These are phyloP conservation scores for Panagrolaimus sp. DNA, from an alignment of 1,140 invertebrate species.

Conservation along the genomic window DNA sequence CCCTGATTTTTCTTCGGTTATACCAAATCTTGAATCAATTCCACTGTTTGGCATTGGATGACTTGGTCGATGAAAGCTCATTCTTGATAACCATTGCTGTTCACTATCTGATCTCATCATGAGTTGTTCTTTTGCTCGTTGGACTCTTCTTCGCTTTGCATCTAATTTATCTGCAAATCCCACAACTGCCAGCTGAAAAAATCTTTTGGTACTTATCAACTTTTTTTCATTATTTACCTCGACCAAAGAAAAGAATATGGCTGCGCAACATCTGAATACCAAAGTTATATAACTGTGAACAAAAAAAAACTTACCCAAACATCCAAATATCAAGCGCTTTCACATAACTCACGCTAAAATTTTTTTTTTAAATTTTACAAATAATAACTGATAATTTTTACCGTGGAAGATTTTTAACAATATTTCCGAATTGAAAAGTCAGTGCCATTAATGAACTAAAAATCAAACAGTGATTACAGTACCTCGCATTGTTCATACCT, in stretches of 20 bases:
- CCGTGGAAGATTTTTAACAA: conserved; percentile 57
- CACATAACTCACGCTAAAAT: conserved; percentile 20
- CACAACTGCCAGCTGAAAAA: conserved; percentile 52
- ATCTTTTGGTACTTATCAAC: neutral
- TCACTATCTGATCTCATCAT: conserved; percentile 51
- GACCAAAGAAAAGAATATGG: conserved; percentile 56
- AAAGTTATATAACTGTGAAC: too few relatives aligned
- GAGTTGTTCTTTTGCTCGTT: conserved; percentile 43
- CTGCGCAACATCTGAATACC: conserved; percentile 58
- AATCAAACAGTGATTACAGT: conserved; percentile 35
- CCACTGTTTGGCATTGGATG: neutral
- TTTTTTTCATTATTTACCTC: conserved; percentile 33
- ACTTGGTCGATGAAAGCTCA: conserved; percentile 5
- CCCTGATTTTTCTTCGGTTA: neutral
- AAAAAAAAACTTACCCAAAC: too few relatives aligned
- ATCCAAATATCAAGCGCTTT: conserved; percentile 57
- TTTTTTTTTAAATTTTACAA: neutral
- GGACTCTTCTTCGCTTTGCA: conserved; percentile 42
- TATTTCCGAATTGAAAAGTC: conserved; percentile 58
- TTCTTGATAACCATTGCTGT: conserved; percentile 43
- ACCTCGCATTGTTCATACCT: too few relatives aligned
- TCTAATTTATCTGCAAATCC: conserved; percentile 58
- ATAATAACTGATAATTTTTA: conserved; percentile 34
- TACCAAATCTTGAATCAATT: conserved; percentile 8
- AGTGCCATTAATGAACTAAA: conserved; percentile 34